phyloP scores from a whole-genome alignment of 2,888 invertebrate species.

The Eupithecia vulgata region DNA sequence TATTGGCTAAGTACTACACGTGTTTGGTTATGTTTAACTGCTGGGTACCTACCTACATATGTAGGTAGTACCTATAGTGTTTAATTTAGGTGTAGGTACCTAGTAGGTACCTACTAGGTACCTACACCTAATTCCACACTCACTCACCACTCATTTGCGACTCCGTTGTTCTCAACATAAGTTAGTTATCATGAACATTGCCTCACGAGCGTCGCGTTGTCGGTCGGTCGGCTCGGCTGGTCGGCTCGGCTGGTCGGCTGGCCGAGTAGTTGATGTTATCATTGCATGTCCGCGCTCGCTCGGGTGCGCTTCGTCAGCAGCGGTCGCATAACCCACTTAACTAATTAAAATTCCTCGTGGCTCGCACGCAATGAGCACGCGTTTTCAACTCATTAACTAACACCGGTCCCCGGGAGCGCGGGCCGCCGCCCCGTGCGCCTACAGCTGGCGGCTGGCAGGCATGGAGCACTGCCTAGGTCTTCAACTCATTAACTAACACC shows the following conservation, averaged over 20 bases:
- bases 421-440: conserved; percentile 26
- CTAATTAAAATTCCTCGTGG: conserved; percentile 74
- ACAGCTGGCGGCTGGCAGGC: not conserved
- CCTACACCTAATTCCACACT: no score
- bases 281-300: conserved; percentile 50
- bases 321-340: conserved; percentile 64
- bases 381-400: conserved; percentile 66
- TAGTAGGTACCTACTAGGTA: no score
- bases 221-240: no score
- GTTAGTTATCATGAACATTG: not conserved
- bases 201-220: no score
- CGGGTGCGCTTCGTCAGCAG: conserved; percentile 58
- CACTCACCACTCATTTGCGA: not conserved
- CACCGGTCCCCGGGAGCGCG: conserved; percentile 37
- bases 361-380: conserved; percentile 63
- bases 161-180: not conserved
- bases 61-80: no score
- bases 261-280: conserved; percentile 22
- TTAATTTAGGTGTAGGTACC: no score
- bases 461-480: no score
- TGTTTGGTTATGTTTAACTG: not conserved
- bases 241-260: not conserved
- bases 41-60: no score
- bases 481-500: no score
- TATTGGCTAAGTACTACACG: not conserved